phyloP scores from a whole-genome alignment of 1,140 invertebrate species.

The Bombus confusus region DNA sequence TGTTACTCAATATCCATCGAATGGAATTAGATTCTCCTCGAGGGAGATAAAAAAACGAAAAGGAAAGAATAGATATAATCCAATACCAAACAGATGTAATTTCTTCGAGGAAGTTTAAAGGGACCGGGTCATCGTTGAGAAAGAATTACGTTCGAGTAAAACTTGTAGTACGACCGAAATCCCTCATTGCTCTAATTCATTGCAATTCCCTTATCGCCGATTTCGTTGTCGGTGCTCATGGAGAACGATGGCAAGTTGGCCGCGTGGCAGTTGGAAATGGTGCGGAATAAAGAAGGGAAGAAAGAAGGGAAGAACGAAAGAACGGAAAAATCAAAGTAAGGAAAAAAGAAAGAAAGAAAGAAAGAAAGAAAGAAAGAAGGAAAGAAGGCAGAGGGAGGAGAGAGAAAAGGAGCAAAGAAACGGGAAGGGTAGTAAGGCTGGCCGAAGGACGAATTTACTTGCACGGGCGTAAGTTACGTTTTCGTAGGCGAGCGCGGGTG shows the following conservation, averaged over 20 bases:
- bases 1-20: background rate
- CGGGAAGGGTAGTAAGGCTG: background rate
- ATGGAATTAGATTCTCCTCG: background rate
- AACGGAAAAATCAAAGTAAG: background rate
- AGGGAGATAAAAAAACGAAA: background rate
- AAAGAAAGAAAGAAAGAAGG: background rate
- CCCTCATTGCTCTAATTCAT: conserved; percentile 44
- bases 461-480: conserved; percentile 59
- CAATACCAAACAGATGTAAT: background rate
- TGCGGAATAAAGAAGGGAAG: background rate
- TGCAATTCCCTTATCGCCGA: conserved; percentile 50
- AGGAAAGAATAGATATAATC: background rate
- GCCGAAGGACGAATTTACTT: conserved; percentile 50
- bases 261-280: background rate
- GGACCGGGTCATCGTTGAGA: background rate
- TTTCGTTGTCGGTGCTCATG: conserved; percentile 10
- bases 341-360: background rate
- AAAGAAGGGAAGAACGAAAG: background rate
- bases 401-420: background rate
- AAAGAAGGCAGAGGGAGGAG: background rate
- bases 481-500: conserved; percentile 54
- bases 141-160: conserved; percentile 14
- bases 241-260: background rate
- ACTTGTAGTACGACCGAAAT: conserved; percentile 27
- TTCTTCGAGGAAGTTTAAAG: background rate